These are phyloP conservation scores for Andinoacara biseriatus DNA, from an alignment of 2,113 vertebrate species.

Conservation along the genomic window DNA sequence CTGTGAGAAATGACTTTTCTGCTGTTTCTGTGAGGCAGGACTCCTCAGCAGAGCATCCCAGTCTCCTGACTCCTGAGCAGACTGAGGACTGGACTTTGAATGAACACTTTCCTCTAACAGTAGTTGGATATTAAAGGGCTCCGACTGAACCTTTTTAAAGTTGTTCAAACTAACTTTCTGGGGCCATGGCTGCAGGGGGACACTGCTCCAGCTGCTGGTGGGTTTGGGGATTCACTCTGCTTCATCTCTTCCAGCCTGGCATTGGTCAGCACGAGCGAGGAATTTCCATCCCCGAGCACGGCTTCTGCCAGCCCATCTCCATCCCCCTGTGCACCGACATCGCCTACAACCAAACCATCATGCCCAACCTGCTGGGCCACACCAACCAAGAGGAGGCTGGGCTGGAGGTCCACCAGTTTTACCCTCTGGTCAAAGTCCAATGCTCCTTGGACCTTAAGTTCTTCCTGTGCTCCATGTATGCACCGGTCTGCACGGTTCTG, in stretches of 20 bases:
- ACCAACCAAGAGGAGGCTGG: conserved; percentile 88
- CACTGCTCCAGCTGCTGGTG: conserved; percentile 25
- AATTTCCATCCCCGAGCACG: conserved; percentile 85
- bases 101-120: neutral
- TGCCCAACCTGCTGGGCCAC: conserved; percentile 91
- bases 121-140: neutral
- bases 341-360: conserved; percentile 91
- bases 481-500: conserved; percentile 88
- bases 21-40: neutral
- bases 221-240: conserved; percentile 31
- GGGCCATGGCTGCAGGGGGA: conserved; percentile 50
- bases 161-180: neutral
- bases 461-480: conserved; percentile 88
- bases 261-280: conserved; percentile 80
- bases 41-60: neutral
- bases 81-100: neutral
- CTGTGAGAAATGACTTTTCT: neutral
- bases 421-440: conserved; percentile 53
- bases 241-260: conserved; percentile 42
- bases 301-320: conserved; percentile 72
- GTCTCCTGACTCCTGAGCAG: neutral
- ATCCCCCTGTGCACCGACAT: conserved; percentile 77
- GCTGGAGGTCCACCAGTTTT: conserved; percentile 88
- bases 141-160: neutral
- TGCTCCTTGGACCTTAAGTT: conserved; percentile 51